These are phyloP conservation scores for Trachurus trachurus DNA, from an alignment of 2,797 vertebrate species.

Conservation along the genomic window DNA sequence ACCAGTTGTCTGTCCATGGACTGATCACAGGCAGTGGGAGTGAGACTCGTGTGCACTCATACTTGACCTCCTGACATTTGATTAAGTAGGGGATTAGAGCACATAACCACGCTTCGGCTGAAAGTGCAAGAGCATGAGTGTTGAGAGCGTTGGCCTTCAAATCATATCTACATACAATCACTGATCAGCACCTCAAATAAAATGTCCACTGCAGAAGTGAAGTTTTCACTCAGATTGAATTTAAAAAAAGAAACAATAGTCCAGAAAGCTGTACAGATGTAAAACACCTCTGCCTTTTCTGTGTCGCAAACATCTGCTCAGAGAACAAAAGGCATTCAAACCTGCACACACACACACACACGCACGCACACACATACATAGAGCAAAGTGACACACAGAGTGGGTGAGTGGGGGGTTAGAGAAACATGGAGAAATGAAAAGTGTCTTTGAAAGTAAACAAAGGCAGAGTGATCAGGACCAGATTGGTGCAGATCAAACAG, in stretches of 20 bases:
- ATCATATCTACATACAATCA: slow-evolving; percentile 40
- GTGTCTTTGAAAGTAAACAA: slow-evolving; percentile 84
- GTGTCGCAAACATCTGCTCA: slow-evolving; percentile 59
- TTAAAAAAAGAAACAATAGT: slow-evolving; percentile 1
- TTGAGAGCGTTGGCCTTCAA: slow-evolving; percentile 51
- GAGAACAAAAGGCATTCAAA: slow-evolving; percentile 67
- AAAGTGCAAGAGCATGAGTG: background rate
- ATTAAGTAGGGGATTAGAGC: slow-evolving; percentile 27
- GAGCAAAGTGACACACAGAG: slow-evolving; percentile 64
- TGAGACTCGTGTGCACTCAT: slow-evolving; percentile 27
- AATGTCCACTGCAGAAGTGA: slow-evolving; percentile 34
- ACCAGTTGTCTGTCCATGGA: background rate
- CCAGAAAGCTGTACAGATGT: slow-evolving; percentile 44
- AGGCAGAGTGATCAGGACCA: slow-evolving; percentile 81
- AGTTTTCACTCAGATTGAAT: slow-evolving; percentile 55
- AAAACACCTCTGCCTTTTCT: slow-evolving; percentile 49
- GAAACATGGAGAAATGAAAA: slow-evolving; percentile 80
- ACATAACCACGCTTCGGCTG: slow-evolving; percentile 26
- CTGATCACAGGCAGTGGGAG: slow-evolving; percentile 29
- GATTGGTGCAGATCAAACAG: slow-evolving; percentile 84
- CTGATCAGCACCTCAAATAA: slow-evolving; percentile 50
- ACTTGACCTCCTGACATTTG: slow-evolving; percentile 25
- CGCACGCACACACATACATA: slow-evolving; percentile 9
- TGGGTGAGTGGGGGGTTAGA: slow-evolving; percentile 65
- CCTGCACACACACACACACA: slow-evolving; percentile 31